A percentile compares a stretch with the other conserved stretches of the same genome.
Conservation (phyloP, 2,888 invertebrate species). For the Sarcophaga carnaria region DNA sequence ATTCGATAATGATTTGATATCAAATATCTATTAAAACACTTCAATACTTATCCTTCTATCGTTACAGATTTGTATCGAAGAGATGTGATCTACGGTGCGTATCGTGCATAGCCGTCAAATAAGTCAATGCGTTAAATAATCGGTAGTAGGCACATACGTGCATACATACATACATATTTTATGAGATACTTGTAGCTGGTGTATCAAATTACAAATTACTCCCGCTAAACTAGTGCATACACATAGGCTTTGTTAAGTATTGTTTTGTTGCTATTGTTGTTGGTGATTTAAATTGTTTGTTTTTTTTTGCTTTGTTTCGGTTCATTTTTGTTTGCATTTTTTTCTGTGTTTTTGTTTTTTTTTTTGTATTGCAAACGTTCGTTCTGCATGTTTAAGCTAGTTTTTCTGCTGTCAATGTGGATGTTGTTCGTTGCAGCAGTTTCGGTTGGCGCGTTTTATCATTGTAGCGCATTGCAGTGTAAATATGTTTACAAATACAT, state of each 20-base stretch:
- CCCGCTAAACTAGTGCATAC: slow-evolving; percentile 66
- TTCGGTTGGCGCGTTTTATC: slow-evolving; percentile 63
- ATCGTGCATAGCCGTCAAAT: slow-evolving; percentile 2
- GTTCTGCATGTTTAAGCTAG: slow-evolving; percentile 59
- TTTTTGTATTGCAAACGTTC: slow-evolving; percentile 15
- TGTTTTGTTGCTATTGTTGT: slow-evolving; percentile 27
- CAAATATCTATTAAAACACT: too few relatives aligned
- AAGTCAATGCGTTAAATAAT: slow-evolving; percentile 27
- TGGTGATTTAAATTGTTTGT: slow-evolving; percentile 6
- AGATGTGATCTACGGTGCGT: background rate
- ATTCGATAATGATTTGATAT: too few relatives aligned
- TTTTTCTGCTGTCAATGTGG: slow-evolving; percentile 41
- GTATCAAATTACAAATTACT: slow-evolving; percentile 70
- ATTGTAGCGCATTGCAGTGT: slow-evolving; percentile 63
- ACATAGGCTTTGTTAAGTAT: slow-evolving; percentile 37
- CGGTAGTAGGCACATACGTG: slow-evolving; percentile 25
- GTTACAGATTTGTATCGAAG: too few relatives aligned
- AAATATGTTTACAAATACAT: slow-evolving; percentile 2
- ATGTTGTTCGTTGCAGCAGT: slow-evolving; percentile 35
- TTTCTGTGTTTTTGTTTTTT: slow-evolving; percentile 27
- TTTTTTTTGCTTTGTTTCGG: background rate
- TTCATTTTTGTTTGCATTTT: slow-evolving; percentile 4
- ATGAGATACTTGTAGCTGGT: slow-evolving; percentile 64
- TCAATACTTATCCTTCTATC: too few relatives aligned
- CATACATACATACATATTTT: slow-evolving; percentile 10